These are phyloP conservation scores for Axinella damicornis DNA, from an alignment of 37 sponge, comb jelly and placozoan species.

Conservation along the genomic window DNA sequence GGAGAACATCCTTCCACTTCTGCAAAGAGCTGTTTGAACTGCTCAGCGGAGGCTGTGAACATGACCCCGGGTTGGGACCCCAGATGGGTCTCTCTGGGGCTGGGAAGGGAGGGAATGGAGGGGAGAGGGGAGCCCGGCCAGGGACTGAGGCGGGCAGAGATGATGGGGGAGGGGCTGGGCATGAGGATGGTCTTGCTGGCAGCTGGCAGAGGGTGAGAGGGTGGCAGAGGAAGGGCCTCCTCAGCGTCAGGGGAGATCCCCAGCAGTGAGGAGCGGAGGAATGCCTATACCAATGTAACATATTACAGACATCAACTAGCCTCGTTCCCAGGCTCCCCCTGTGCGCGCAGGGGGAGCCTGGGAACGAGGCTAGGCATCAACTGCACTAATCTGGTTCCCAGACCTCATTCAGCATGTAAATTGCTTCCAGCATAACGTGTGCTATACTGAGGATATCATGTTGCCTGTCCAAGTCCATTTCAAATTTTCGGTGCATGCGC, in stretches of 20 bases:
- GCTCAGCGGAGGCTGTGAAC: constrained; percentile 15
- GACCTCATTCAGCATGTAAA: too few relatives aligned
- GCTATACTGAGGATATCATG: too few relatives aligned
- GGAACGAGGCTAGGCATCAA: too few relatives aligned
- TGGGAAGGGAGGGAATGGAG: constrained; percentile 66
- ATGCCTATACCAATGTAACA: constrained; percentile 8
- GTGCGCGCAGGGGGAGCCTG: too few relatives aligned
- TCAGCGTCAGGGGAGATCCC: neutral
- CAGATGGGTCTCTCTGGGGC: constrained; percentile 1
- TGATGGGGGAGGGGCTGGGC: constrained; percentile 58
- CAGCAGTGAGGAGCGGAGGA: constrained; percentile 9
- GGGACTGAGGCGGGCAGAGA: constrained; percentile 40
- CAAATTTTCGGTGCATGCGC: too few relatives aligned
- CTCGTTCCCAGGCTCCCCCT: too few relatives aligned
- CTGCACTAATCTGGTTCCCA: too few relatives aligned
- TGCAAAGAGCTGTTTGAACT: constrained; percentile 39
- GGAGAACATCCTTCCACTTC: constrained; percentile 26
- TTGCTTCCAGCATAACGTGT: too few relatives aligned
- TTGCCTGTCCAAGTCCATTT: too few relatives aligned
- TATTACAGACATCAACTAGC: too few relatives aligned
- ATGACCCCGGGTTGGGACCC: constrained; percentile 18
- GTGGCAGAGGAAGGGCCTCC: neutral
- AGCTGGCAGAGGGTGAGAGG: neutral
- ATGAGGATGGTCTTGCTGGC: constrained; percentile 14
- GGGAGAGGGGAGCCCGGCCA: constrained; percentile 58